Conservation (phyloP, 2,113 vertebrate genomes). For the Arizona elegans region DNA sequence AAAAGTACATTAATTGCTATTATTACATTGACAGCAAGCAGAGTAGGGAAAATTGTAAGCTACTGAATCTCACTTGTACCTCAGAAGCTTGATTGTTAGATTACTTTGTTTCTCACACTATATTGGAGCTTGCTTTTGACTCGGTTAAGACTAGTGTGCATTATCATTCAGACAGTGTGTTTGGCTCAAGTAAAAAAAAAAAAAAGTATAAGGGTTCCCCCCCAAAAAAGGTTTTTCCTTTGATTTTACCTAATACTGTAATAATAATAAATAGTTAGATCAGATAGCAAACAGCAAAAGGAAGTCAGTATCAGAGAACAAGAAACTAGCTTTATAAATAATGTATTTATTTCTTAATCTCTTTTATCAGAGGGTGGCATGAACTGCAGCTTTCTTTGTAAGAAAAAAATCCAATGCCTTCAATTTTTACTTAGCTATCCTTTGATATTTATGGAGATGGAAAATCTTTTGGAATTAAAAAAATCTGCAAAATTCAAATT, state of each 20-base stretch:
- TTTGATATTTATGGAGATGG: neutral
- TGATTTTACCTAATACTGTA: neutral
- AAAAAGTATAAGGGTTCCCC: neutral
- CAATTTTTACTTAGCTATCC: neutral
- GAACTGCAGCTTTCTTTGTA: neutral
- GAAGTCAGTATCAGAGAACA: neutral
- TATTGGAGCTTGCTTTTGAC: neutral
- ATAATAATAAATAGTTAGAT: neutral
- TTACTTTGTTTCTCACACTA: neutral
- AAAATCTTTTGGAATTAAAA: neutral
- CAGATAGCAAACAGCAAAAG: neutral
- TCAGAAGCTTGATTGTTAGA: neutral
- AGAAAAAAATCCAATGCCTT: neutral
- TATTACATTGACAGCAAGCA: neutral
- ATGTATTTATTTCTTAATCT: neutral
- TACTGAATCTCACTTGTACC: neutral
- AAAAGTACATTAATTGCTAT: neutral
- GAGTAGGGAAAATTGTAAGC: neutral
- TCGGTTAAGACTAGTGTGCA: neutral
- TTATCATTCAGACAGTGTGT: neutral
- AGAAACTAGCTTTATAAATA: neutral
- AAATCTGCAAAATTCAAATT: neutral
- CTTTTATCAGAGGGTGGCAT: neutral
- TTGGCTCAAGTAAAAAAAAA: neutral
- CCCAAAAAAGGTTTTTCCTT: neutral